Conservation (phyloP, 1,140 invertebrate species). For the Carposina sasakii region DNA sequence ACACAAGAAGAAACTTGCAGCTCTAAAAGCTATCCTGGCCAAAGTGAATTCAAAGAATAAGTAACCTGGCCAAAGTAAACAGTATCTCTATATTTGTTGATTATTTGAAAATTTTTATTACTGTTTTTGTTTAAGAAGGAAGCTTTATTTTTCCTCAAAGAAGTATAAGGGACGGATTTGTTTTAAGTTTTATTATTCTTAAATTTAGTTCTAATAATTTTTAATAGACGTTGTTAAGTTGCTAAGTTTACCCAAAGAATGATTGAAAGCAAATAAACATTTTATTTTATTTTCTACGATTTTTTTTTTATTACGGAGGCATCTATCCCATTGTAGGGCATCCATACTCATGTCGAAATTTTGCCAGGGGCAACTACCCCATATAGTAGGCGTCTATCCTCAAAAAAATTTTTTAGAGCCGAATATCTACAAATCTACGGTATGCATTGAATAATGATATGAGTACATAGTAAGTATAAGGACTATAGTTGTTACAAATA, state of each 20-base stretch:
- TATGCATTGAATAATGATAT: not conserved
- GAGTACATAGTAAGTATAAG: not conserved
- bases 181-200: not conserved
- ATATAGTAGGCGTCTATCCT: not conserved
- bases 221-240: not conserved
- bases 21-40: not conserved
- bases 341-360: not conserved
- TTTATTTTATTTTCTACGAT: not conserved
- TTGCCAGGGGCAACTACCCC: not conserved
- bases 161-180: not conserved
- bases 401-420: not conserved
- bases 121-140: constrained; percentile 1
- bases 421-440: not conserved
- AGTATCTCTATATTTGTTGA: not conserved
- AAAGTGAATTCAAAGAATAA: constrained; percentile 2
- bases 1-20: constrained; percentile 2
- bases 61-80: constrained; percentile 1
- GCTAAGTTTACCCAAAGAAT: not conserved
- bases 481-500: not conserved
- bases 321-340: not conserved
- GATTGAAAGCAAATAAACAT: not conserved
- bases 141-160: not conserved
- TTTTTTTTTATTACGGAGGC: not conserved
- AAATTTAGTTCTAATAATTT: not conserved
- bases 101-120: constrained; percentile 1